A percentile compares a stretch with the other conserved stretches of the same genome.
phyloP scores from a whole-genome alignment of 2,888 invertebrate species.

The Caenorhabditis becei region DNA sequence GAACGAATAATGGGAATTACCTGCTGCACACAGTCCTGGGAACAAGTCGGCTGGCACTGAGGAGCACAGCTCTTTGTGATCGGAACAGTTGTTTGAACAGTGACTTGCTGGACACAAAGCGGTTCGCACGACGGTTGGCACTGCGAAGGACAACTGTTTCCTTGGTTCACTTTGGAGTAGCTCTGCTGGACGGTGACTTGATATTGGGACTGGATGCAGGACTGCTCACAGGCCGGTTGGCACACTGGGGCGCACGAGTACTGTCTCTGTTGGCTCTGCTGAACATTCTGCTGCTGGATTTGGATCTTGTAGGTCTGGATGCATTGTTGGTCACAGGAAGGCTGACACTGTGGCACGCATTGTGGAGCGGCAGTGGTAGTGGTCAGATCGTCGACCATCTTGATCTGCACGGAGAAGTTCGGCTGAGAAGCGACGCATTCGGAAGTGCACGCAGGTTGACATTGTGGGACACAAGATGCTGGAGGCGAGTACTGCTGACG shows the following conservation, averaged over 20 bases:
- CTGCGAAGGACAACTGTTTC: slow-evolving; percentile 53
- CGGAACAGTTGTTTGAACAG: slow-evolving; percentile 55
- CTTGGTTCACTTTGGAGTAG: slow-evolving; percentile 49
- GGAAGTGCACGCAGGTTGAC: slow-evolving; percentile 61
- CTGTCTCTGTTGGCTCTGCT: slow-evolving; percentile 47
- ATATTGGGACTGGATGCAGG: slow-evolving; percentile 63
- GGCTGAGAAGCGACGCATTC: slow-evolving; percentile 58
- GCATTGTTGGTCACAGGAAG: slow-evolving; percentile 62
- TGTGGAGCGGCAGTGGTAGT: slow-evolving; percentile 35
- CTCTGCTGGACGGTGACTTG: slow-evolving; percentile 51
- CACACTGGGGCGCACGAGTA: slow-evolving; percentile 63
- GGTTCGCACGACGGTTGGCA: slow-evolving; percentile 62
- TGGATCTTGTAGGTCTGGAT: slow-evolving; percentile 58
- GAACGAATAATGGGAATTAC: slow-evolving; percentile 1
- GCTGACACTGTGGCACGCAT: slow-evolving; percentile 56
- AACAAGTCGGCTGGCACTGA: slow-evolving; percentile 59
- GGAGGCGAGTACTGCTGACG: slow-evolving; percentile 22
- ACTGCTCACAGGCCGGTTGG: slow-evolving; percentile 61
- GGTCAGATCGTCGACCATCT: slow-evolving; percentile 45
- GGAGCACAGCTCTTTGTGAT: slow-evolving; percentile 54
- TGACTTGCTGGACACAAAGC: slow-evolving; percentile 57
- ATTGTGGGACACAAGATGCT: slow-evolving; percentile 50
- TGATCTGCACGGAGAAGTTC: slow-evolving; percentile 53
- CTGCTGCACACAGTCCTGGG: slow-evolving; percentile 54
- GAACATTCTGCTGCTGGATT: slow-evolving; percentile 52